Percentiles rank a stretch among this genome's conserved stretches.
Evolutionary conservation across 2,797 vertebrate species (phyloP).

Genomic region (Cygnus olor): DNA sequence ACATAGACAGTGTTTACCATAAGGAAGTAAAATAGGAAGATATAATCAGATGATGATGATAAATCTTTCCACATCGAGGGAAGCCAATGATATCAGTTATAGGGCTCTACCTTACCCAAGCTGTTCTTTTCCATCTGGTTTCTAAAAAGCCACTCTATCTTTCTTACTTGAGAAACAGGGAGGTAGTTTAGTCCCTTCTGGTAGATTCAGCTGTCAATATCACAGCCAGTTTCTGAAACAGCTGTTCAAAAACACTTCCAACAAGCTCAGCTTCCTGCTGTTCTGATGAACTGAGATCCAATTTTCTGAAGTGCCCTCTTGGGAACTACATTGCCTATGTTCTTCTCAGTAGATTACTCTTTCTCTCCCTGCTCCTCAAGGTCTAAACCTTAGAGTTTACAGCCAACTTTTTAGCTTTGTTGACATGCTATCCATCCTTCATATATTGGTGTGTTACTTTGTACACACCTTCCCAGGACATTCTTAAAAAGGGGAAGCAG

Average conservation of each 20-base stretch:
- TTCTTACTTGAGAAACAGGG: background rate
- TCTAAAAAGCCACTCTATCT: background rate
- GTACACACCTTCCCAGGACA: background rate
- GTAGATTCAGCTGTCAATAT: slow-evolving; percentile 46
- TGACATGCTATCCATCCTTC: background rate
- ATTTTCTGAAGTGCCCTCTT: slow-evolving; percentile 24
- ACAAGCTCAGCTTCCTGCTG: slow-evolving; percentile 18
- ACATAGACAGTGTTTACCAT: slow-evolving; percentile 37
- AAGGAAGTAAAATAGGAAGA: slow-evolving; percentile 41
- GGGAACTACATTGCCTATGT: background rate
- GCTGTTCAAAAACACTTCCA: slow-evolving; percentile 46
- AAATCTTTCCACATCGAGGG: background rate
- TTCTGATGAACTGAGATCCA: slow-evolving; percentile 14
- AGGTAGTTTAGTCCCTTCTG: slow-evolving; percentile 43
- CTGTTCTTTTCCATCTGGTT: slow-evolving; percentile 58
- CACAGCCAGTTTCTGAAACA: slow-evolving; percentile 39
- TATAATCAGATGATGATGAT: slow-evolving; percentile 24
- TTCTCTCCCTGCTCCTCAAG: background rate
- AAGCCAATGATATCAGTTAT: slow-evolving; percentile 11
- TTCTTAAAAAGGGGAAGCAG: slow-evolving; percentile 27
- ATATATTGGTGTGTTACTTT: background rate
- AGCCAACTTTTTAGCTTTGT: background rate
- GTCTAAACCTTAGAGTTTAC: background rate
- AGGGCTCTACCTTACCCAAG: slow-evolving; percentile 30
- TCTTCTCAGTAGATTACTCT: background rate